phyloP scores from a whole-genome alignment of 2,113 vertebrate genomes.

The Microcebus murinus region DNA sequence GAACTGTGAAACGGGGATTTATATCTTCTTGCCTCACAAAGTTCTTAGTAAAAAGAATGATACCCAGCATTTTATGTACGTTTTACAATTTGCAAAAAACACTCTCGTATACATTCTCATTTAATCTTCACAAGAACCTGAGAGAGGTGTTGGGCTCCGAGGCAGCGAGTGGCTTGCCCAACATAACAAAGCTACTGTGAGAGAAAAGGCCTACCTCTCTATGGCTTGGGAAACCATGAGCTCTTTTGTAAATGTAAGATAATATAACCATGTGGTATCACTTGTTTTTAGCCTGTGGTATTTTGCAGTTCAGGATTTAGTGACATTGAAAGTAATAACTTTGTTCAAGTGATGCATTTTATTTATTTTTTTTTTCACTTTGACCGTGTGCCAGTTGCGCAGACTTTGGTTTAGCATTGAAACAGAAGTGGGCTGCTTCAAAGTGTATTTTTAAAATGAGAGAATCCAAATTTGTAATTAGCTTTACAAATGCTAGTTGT shows the following conservation, averaged over 20 bases:
- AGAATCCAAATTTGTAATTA: constrained; percentile 78
- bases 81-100: background rate
- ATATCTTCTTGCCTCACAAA: background rate
- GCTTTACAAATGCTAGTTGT: constrained; percentile 68
- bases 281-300: constrained; percentile 64
- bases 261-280: constrained; percentile 41
- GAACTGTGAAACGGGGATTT: constrained; percentile 8
- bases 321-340: constrained; percentile 69
- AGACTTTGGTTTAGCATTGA: constrained; percentile 70
- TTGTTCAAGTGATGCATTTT: constrained; percentile 57
- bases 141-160: background rate
- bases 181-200: background rate
- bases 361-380: constrained; percentile 42
- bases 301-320: constrained; percentile 72
- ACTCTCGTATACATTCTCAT: background rate
- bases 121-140: background rate
- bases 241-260: constrained; percentile 39
- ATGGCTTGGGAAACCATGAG: background rate
- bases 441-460: constrained; percentile 78
- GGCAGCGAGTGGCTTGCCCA: background rate
- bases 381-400: constrained; percentile 73
- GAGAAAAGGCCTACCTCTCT: background rate
- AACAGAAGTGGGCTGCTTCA: constrained; percentile 69
- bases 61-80: background rate
- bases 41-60: constrained; percentile 26